Percentiles rank a stretch among this genome's conserved stretches.
phyloP scores from a whole-genome alignment of 2,797 vertebrate species.

The Tiaroga cobitis region DNA sequence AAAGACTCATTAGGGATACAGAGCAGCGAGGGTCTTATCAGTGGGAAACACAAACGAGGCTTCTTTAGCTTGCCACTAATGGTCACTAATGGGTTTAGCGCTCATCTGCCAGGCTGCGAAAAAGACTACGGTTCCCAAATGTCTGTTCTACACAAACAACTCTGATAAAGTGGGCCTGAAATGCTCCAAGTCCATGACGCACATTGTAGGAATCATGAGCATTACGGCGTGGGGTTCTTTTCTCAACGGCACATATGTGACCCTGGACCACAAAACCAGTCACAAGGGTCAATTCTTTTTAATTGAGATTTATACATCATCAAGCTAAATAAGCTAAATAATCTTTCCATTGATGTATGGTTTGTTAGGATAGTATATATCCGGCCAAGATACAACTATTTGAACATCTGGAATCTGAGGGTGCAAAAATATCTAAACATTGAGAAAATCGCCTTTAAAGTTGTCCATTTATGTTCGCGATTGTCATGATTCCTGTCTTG shows the following conservation, averaged over 20 bases:
- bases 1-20: conserved; percentile 53
- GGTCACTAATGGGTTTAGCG: conserved; percentile 61
- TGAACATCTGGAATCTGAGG: too few species aligned
- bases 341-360: too few species aligned
- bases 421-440: too few species aligned
- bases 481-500: too few species aligned
- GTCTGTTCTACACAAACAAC: conserved; percentile 48
- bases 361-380: too few species aligned
- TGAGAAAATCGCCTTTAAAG: too few species aligned
- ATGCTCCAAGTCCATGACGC: conserved; percentile 24
- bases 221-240: not conserved
- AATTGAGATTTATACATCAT: too few species aligned
- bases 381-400: too few species aligned
- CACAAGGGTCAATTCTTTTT: too few species aligned
- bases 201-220: conserved; percentile 5
- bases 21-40: conserved; percentile 57
- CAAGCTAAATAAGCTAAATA: too few species aligned
- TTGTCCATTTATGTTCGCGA: too few species aligned
- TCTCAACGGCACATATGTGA: not conserved
- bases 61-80: conserved; percentile 58
- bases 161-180: conserved; percentile 14
- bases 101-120: conserved; percentile 39
- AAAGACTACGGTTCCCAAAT: conserved; percentile 31
- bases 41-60: conserved; percentile 52
- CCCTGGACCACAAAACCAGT: too few species aligned